phyloP scores from a whole-genome alignment of 2,113 vertebrate genomes.

The Microcebus jonahi region DNA sequence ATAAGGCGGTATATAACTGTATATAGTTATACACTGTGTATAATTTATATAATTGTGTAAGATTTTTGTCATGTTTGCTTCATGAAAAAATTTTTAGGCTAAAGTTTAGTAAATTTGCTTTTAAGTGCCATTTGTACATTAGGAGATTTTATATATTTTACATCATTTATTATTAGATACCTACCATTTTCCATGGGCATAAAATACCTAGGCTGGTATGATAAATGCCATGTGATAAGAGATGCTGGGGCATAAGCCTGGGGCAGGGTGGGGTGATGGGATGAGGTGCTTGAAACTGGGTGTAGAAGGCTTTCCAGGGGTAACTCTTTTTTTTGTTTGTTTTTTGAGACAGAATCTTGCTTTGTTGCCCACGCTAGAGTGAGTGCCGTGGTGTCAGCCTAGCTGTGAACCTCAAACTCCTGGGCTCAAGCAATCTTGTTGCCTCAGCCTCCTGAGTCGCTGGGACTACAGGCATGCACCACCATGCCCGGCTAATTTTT shows the following conservation, averaged over 20 bases:
- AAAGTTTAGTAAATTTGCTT: conserved; percentile 2
- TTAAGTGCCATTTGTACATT: neutral
- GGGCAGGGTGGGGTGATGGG: rapidly evolving
- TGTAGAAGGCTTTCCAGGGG: neutral
- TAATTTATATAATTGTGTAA: neutral
- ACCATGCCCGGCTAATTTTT: no score
- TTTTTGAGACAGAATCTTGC: no score
- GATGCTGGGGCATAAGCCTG: neutral
- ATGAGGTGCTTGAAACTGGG: neutral
- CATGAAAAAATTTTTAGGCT: neutral
- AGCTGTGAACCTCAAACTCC: no score
- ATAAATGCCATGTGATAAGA: neutral
- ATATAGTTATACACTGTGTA: no score
- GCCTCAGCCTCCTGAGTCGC: no score
- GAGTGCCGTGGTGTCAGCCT: no score
- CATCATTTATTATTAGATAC: neutral
- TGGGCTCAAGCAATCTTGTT: no score
- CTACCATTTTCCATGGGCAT: neutral
- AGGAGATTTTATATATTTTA: neutral
- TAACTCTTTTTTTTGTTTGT: no score
- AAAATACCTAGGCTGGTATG: neutral
- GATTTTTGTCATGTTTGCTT: neutral
- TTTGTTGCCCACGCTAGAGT: no score
- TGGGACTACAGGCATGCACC: no score
- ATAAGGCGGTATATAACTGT: no score